phyloP scores from a whole-genome alignment of 1,140 invertebrate species.

The Globodera ellingtonae region DNA sequence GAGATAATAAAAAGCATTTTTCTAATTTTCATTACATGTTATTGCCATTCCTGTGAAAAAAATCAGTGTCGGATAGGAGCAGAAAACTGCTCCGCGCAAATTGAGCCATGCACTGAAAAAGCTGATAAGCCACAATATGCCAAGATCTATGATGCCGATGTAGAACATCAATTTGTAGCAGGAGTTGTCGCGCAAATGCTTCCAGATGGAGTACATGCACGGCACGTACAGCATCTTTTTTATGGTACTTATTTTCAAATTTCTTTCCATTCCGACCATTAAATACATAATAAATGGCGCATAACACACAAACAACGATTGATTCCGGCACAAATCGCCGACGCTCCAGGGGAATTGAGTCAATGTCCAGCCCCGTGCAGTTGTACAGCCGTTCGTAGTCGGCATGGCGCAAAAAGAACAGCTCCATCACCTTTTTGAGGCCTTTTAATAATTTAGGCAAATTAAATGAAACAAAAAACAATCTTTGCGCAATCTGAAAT shows the following conservation, averaged over 20 bases:
- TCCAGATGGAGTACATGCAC: not conserved
- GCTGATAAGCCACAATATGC: conserved; percentile 14
- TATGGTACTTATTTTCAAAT: not conserved
- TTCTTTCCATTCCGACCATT: not conserved
- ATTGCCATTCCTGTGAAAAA: not conserved
- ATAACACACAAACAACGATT: too few species aligned
- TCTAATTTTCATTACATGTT: not conserved
- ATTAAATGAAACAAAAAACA: too few species aligned
- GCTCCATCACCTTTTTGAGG: not conserved
- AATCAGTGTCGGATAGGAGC: conserved; percentile 6
- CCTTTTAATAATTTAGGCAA: too few species aligned
- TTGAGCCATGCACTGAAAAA: conserved; percentile 11
- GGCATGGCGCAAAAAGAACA: not conserved
- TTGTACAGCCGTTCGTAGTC: conserved; percentile 8
- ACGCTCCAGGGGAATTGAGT: conserved; percentile 8
- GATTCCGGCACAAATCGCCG: not conserved
- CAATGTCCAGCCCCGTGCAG: not conserved
- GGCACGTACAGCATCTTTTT: conserved; percentile 9
- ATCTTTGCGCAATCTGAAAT: too few species aligned
- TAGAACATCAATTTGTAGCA: conserved; percentile 18
- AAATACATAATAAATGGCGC: too few species aligned
- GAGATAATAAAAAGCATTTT: not conserved
- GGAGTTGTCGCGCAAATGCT: not conserved
- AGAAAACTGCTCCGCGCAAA: conserved; percentile 2
- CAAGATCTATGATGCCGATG: conserved; percentile 9